Evolutionary conservation across 2,888 invertebrate species (phyloP).

Genomic region (Neoaliturus tenellus): DNA sequence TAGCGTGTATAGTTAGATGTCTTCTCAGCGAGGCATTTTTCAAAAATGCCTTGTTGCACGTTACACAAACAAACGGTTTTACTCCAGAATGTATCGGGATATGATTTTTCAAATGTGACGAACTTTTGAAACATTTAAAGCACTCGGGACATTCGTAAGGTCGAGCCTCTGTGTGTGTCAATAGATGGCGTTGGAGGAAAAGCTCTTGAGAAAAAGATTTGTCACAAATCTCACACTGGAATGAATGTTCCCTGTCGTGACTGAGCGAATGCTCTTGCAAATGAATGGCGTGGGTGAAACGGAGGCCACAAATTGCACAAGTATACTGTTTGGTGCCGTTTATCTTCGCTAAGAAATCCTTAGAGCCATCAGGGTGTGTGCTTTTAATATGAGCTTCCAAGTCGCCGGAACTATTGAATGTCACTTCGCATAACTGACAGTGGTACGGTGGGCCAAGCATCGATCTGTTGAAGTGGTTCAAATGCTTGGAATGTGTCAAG

Average conservation of each 20-base stretch:
- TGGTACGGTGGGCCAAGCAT: conserved; percentile 28
- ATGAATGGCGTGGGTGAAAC: conserved; percentile 61
- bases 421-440: conserved; percentile 55
- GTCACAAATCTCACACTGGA: conserved; percentile 65
- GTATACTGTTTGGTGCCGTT: conserved; percentile 43
- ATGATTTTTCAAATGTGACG: conserved; percentile 65
- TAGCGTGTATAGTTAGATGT: conserved; percentile 64
- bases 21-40: conserved; percentile 65
- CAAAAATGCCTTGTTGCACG: conserved; percentile 65
- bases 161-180: conserved; percentile 65
- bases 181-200: conserved; percentile 63
- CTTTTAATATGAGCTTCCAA: conserved; percentile 58
- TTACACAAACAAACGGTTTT: conserved; percentile 62
- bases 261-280: conserved; percentile 64
- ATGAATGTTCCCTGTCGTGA: conserved; percentile 61
- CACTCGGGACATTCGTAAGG: conserved; percentile 65
- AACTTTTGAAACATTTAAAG: conserved; percentile 65
- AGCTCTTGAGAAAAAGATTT: conserved; percentile 66
- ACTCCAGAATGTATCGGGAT: conserved; percentile 65
- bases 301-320: conserved; percentile 58
- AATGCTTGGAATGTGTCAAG: conserved; percentile 74
- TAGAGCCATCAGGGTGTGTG: neutral
- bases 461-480: conserved; percentile 2
- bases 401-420: conserved; percentile 55
- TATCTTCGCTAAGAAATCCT: conserved; percentile 38